Conservation (phyloP, 2,113 vertebrate genomes). For the cattle (Bos taurus) region ARS-UCD2.0 NC_037336.1:98657001-98657500, state of each 20-base stretch:
- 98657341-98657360: background rate
- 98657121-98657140: constrained; percentile 19
- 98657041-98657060: background rate
- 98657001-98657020: background rate
- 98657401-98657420: constrained; percentile 22
- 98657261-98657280: constrained; percentile 30
- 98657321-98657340: background rate
- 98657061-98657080: background rate
- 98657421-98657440: background rate
- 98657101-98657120: constrained; percentile 26
- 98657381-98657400: constrained; percentile 31
- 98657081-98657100: background rate
- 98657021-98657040: background rate
- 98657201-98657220: background rate
- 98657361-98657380: constrained; percentile 5
- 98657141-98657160: background rate
- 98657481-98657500: background rate
- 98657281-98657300: constrained; percentile 33
- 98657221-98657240: background rate
- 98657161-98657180: background rate
- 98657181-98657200: background rate
- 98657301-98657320: constrained; percentile 47
- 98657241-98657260: constrained; percentile 44
- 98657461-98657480: background rate
- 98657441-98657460: background rate